Percentiles rank a stretch among this genome's conserved stretches.
Evolutionary conservation across 2,797 vertebrate genomes (phyloP).

Genomic region (Pelochelys cantorii): DNA sequence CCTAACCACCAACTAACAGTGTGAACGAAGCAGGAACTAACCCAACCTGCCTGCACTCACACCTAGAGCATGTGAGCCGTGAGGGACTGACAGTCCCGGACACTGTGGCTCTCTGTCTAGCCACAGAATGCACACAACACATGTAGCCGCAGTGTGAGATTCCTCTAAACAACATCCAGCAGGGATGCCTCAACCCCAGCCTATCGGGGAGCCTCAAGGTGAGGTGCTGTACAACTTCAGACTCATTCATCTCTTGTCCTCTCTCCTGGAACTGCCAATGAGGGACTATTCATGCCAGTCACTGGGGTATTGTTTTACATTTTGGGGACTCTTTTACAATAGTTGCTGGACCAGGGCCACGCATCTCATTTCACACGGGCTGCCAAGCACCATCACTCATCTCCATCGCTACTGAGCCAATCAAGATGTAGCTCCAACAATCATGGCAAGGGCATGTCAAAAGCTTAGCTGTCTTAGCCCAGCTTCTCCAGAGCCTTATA

Average conservation of each 20-base stretch:
- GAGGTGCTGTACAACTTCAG: neutral
- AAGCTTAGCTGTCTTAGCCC: neutral
- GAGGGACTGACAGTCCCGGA: neutral
- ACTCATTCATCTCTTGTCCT: neutral
- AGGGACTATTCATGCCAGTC: neutral
- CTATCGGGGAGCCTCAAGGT: neutral
- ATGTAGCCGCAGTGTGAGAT: neutral
- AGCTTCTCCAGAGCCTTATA: neutral
- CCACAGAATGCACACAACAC: neutral
- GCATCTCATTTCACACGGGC: neutral
- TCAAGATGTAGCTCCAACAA: neutral
- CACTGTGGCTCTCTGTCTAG: neutral
- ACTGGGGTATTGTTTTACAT: neutral
- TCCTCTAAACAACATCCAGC: neutral
- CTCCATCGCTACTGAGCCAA: neutral
- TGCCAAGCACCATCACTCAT: neutral
- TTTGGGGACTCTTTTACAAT: neutral
- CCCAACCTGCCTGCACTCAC: neutral
- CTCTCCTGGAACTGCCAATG: neutral
- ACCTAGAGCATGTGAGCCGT: neutral
- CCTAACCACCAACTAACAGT: neutral
- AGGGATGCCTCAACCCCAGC: neutral
- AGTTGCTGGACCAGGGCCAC: neutral
- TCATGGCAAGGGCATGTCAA: neutral
- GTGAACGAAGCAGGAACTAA: neutral